These are phyloP conservation scores for Meteorus cinctellus DNA, from an alignment of 2,888 invertebrate species.

Conservation along the genomic window DNA sequence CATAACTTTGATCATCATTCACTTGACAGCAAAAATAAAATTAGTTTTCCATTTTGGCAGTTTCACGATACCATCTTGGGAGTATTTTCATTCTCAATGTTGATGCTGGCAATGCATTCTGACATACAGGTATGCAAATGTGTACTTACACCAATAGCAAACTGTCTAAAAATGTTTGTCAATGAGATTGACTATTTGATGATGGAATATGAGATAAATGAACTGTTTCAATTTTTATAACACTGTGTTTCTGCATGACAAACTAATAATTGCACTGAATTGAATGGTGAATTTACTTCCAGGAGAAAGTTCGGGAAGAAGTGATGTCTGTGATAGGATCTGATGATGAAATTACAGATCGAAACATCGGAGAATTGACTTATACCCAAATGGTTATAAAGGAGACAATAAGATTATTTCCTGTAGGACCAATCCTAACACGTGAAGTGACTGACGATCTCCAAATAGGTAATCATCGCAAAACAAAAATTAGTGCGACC, in stretches of 20 bases:
- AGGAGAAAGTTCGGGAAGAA: slow-evolving; percentile 28
- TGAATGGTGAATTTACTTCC: not conserved
- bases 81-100: not conserved
- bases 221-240: no score
- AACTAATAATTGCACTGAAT: not conserved
- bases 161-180: no score
- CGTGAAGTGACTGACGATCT: slow-evolving; percentile 25
- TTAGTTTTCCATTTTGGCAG: not conserved
- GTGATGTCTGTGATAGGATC: not conserved
- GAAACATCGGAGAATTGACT: slow-evolving; percentile 13
- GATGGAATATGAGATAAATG: no score
- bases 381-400: slow-evolving; percentile 21
- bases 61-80: slow-evolving; percentile 8
- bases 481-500: no score
- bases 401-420: slow-evolving; percentile 28
- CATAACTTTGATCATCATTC: not conserved
- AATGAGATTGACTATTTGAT: no score
- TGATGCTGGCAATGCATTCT: slow-evolving; percentile 30
- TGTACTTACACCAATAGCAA: not conserved
- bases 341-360: not conserved
- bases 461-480: slow-evolving; percentile 13
- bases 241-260: no score
- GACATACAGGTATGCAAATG: slow-evolving; percentile 19
- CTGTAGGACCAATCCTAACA: slow-evolving; percentile 13
- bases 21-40: not conserved